Conservation (phyloP, 2,113 vertebrate species). For the Xyliphius kryptos region DNA sequence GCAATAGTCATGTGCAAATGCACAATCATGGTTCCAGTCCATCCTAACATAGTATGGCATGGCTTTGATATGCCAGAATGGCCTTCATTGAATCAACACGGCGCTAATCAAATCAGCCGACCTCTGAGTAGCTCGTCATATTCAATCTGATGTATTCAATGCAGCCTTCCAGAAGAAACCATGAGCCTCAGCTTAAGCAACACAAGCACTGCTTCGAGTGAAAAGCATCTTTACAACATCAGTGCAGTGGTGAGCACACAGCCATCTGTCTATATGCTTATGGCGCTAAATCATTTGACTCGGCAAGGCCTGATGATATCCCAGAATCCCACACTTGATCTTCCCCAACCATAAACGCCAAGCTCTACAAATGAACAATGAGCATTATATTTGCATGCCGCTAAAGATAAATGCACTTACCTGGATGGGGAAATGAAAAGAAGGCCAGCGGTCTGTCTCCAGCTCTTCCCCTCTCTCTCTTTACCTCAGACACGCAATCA, state of each 20-base stretch:
- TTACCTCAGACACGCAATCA: conserved; percentile 22
- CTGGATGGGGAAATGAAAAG: no score
- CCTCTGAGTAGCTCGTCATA: no score
- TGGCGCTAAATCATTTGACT: conserved; percentile 5
- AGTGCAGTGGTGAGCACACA: not conserved
- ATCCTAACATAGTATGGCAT: conserved; percentile 2
- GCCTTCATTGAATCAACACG: conserved; percentile 3
- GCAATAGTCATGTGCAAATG: no score
- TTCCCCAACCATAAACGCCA: not conserved
- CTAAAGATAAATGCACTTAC: no score
- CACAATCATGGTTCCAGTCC: not conserved
- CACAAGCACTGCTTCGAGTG: no score
- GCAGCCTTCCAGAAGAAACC: no score
- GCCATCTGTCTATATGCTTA: not conserved
- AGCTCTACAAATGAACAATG: no score
- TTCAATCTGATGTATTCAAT: no score
- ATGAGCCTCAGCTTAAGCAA: no score
- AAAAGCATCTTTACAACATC: conserved; percentile 23
- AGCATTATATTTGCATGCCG: no score
- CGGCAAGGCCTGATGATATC: conserved; percentile 11
- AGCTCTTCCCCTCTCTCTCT: no score
- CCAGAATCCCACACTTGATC: not conserved
- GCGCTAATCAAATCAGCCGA: conserved; percentile 1
- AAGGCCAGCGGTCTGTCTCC: no score
- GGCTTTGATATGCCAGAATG: conserved; percentile 15